A percentile compares a stretch with the other conserved stretches of the same genome.
These are phyloP conservation scores for Stylophora pistillata DNA, from an alignment of 64 coral and sea anemone genomes.

Conservation along the genomic window DNA sequence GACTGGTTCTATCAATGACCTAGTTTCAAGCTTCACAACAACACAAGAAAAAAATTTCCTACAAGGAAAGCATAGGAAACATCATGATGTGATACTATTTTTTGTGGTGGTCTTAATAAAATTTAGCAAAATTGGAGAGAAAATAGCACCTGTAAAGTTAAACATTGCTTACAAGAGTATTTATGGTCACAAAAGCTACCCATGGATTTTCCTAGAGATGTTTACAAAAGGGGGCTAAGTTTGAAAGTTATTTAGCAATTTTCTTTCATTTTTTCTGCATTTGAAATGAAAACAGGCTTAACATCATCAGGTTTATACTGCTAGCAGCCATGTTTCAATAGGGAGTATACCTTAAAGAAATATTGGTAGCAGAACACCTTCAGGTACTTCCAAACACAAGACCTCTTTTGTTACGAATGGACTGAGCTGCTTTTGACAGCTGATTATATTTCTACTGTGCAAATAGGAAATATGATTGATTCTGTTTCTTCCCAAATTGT, in stretches of 20 bases:
- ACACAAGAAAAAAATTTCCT: neutral
- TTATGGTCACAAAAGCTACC: neutral
- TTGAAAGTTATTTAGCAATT: neutral
- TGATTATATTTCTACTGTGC: neutral
- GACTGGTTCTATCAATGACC: neutral
- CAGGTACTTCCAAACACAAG: neutral
- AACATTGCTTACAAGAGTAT: neutral
- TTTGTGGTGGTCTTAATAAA: neutral
- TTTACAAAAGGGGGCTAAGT: constrained; percentile 2
- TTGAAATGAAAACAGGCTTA: neutral
- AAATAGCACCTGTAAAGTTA: constrained; percentile 6
- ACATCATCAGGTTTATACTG: neutral
- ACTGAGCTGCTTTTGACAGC: constrained; percentile 15
- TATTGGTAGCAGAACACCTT: neutral
- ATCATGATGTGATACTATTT: constrained; percentile 3
- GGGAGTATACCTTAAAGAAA: neutral
- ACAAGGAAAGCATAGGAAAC: neutral
- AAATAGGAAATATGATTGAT: constrained; percentile 11
- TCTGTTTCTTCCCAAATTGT: constrained; percentile 14
- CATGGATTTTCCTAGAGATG: neutral
- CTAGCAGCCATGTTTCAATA: neutral
- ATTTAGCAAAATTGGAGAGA: neutral
- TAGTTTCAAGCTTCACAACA: neutral
- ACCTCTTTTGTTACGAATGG: neutral
- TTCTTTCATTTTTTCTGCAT: neutral